A percentile compares a stretch with the other conserved stretches of the same genome.
Evolutionary conservation across 1,140 invertebrate genomes (phyloP).

Genomic region (Macrocentrus cingulum): DNA sequence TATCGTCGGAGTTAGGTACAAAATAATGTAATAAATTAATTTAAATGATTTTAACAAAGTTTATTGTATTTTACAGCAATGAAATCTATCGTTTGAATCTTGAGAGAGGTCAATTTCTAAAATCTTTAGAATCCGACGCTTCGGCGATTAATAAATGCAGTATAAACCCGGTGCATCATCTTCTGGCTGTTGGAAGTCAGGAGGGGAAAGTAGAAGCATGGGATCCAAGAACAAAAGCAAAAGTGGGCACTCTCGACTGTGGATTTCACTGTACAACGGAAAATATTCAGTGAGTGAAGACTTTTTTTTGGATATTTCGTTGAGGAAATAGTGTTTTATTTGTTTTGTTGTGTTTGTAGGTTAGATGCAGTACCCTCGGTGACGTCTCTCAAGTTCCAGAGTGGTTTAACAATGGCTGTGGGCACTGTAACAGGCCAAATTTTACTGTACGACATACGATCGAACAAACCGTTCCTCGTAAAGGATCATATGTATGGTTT

Average conservation of each 20-base stretch:
- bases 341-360: too few relatives aligned
- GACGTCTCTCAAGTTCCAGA: slow-evolving; percentile 79
- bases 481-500: slow-evolving; percentile 96
- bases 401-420: slow-evolving; percentile 82
- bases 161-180: slow-evolving; percentile 87
- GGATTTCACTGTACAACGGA: slow-evolving; percentile 71
- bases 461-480: slow-evolving; percentile 81
- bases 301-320: slow-evolving; percentile 13
- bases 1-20: slow-evolving; percentile 79
- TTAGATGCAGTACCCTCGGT: slow-evolving; percentile 72
- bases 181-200: slow-evolving; percentile 85
- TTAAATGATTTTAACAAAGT: background rate
- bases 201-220: slow-evolving; percentile 94
- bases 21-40: too few relatives aligned
- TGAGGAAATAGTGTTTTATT: background rate
- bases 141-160: slow-evolving; percentile 81
- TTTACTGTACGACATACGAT: slow-evolving; percentile 92
- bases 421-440: slow-evolving; percentile 93
- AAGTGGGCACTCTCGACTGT: slow-evolving; percentile 83
- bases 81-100: slow-evolving; percentile 96
- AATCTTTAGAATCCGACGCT: slow-evolving; percentile 76
- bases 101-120: slow-evolving; percentile 91
- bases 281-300: slow-evolving; percentile 59
- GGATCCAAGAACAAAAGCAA: slow-evolving; percentile 81
- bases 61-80: slow-evolving; percentile 62